phyloP scores from a whole-genome alignment of 2,113 vertebrate species.

The Struthidea cinerea region DNA sequence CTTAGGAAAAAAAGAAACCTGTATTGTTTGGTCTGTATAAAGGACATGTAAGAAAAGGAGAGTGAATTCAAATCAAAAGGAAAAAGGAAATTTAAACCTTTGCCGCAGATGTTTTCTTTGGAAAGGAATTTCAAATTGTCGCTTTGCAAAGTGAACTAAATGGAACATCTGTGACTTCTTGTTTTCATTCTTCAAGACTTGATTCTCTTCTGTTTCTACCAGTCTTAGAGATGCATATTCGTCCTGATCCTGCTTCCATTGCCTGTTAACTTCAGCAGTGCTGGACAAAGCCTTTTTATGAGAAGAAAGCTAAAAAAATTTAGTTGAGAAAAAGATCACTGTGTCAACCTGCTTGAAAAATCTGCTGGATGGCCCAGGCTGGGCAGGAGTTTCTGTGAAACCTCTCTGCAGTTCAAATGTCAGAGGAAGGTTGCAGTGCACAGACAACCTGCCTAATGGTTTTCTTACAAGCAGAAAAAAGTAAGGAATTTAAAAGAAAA shows the following conservation, averaged over 20 bases:
- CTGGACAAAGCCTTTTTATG: neutral
- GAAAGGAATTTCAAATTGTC: neutral
- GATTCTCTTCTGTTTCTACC: neutral
- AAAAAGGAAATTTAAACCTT: slow-evolving; percentile 24
- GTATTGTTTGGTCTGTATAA: neutral
- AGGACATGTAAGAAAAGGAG: neutral
- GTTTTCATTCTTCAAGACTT: neutral
- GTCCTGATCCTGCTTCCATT: neutral
- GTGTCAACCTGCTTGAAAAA: neutral
- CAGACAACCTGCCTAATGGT: neutral
- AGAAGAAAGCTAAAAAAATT: neutral
- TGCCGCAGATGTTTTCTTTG: slow-evolving; percentile 11
- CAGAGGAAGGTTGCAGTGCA: neutral
- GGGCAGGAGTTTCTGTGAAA: neutral
- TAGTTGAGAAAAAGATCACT: neutral
- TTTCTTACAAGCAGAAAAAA: neutral
- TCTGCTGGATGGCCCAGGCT: neutral
- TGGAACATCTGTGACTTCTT: slow-evolving; percentile 34
- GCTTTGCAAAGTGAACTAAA: slow-evolving; percentile 24
- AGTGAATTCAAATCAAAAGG: neutral
- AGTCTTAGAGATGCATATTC: neutral
- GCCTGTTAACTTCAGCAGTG: neutral
- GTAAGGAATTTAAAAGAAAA: neutral
- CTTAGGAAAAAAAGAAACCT: neutral
- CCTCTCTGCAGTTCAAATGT: rapidly evolving